Base-by-base conservation (phyloP, 1,140 invertebrate genomes). In the Nephila pilipes region DNA sequence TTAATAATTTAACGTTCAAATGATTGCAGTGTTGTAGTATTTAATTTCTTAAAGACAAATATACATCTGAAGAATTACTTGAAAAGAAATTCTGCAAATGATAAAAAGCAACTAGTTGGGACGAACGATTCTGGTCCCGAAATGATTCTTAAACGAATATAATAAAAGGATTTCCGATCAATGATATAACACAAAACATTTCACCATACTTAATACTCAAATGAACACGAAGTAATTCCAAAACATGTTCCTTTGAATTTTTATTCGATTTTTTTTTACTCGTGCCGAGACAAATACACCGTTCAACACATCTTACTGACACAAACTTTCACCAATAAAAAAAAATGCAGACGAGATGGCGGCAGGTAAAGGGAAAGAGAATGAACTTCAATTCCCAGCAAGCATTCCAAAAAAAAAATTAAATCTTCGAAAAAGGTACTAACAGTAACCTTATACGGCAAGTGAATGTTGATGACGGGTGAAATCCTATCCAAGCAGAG, bases 401-500 rank as follows among this genome's bases (percentile, higher is more conserved):
- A 75, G 18, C 88, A 46, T 22, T 38, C 58, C 20, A 85, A 91
- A 25, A 80, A 65, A 16, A 83, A 79, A 57, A 54, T 55, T 16
- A 83, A n/a, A 57, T 29, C 22, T 60, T 85, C 83, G 25, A 57
- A 81, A 38, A 90, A 90, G 25, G 20, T 55, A 81, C 65, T 81
- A 81, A 90, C 80, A 69, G 90, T 85, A 92, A 92, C 90, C 90
- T 92, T 75, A 92, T 85, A 81, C 60, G 69, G 38, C 55, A 38
- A 57, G 60, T 16, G 65, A 90, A 81, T 63, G n/a, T 25, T 38
- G 89, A 91, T 91, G 89, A 91, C 89, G 89, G 80, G 46, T 58
- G 89, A 91, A 81, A 91, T 83, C 32, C 58, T 81, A 83, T 83
- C 80, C 80, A 57, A 83, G 55, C 89, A 81, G 89, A 46, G 89